Conservation (phyloP, 30 jellyfish, hydroid and myxozoan genomes). For the Aurelia aurita region DNA sequence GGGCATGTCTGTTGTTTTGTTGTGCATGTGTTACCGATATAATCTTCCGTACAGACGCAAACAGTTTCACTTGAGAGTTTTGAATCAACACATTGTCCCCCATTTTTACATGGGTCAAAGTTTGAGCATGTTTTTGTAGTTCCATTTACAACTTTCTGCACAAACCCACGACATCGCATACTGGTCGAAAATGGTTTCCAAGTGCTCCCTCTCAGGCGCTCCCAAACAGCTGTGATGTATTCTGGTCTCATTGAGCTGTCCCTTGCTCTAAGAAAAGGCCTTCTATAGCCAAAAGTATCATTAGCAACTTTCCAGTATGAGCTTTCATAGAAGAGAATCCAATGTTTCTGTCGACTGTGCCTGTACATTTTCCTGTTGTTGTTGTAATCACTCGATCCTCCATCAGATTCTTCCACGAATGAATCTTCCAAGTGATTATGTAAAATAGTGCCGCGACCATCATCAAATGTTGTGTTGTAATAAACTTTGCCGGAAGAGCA, state of each 20-base stretch:
- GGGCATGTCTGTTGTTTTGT: slow-evolving; percentile 13
- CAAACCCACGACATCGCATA: slow-evolving; percentile 44
- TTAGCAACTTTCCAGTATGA: slow-evolving; percentile 32
- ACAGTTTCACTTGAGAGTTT: slow-evolving; percentile 32
- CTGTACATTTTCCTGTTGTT: slow-evolving; percentile 63
- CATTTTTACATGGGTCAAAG: slow-evolving; percentile 22
- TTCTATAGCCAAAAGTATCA: background rate
- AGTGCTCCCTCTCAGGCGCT: background rate
- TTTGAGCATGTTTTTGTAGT: slow-evolving; percentile 14
- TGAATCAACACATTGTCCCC: slow-evolving; percentile 29
- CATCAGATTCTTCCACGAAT: slow-evolving; percentile 12
- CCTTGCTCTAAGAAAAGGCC: slow-evolving; percentile 13
- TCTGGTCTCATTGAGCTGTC: slow-evolving; percentile 59
- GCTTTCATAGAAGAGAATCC: slow-evolving; percentile 43
- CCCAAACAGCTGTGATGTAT: slow-evolving; percentile 47
- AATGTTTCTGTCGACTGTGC: slow-evolving; percentile 26
- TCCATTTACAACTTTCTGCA: background rate
- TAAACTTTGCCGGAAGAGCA: slow-evolving; percentile 39
- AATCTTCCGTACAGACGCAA: slow-evolving; percentile 7
- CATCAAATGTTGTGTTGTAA: slow-evolving; percentile 18
- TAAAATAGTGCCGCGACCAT: background rate
- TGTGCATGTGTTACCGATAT: background rate
- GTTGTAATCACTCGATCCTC: background rate
- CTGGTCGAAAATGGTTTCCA: slow-evolving; percentile 10
- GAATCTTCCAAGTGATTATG: slow-evolving; percentile 32